Evolutionary conservation across 2,888 invertebrate genomes (phyloP).

Genomic region (Ornithoptera alexandrae): DNA sequence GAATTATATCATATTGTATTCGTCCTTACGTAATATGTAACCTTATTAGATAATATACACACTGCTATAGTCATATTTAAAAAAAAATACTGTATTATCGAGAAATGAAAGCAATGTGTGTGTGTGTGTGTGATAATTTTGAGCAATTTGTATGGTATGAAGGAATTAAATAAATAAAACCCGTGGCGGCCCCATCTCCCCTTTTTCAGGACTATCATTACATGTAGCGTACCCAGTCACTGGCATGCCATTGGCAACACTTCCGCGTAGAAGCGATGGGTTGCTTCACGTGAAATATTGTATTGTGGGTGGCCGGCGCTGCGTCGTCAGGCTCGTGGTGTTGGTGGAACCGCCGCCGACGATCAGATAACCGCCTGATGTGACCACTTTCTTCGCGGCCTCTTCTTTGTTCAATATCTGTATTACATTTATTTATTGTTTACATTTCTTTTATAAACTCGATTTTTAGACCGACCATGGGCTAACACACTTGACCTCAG

Average conservation of each 20-base stretch:
- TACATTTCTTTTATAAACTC: background rate
- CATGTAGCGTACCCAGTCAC: background rate
- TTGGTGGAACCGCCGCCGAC: conserved; percentile 44
- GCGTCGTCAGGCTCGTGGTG: conserved; percentile 31
- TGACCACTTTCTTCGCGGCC: conserved; percentile 60
- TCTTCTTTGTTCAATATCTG: conserved; percentile 59
- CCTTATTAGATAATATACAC: background rate
- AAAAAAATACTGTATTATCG: background rate
- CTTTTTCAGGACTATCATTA: background rate
- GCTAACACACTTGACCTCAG: no score
- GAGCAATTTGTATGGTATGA: background rate
- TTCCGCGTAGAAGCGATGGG: background rate
- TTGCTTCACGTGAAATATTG: conserved; percentile 53
- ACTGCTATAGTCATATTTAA: background rate
- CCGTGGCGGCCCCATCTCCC: background rate
- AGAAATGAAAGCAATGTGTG: background rate
- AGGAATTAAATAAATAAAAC: background rate
- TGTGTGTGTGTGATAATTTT: background rate
- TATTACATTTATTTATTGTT: conserved; percentile 6
- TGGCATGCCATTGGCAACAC: conserved; percentile 1
- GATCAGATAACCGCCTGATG: conserved; percentile 70
- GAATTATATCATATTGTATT: background rate
- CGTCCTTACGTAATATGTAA: background rate
- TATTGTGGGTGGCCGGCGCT: conserved; percentile 47
- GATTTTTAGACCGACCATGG: no score